A percentile compares a stretch with the other conserved stretches of the same genome.
Evolutionary conservation across 2,113 vertebrate genomes (phyloP).

Genomic region (Zingel zingel): DNA sequence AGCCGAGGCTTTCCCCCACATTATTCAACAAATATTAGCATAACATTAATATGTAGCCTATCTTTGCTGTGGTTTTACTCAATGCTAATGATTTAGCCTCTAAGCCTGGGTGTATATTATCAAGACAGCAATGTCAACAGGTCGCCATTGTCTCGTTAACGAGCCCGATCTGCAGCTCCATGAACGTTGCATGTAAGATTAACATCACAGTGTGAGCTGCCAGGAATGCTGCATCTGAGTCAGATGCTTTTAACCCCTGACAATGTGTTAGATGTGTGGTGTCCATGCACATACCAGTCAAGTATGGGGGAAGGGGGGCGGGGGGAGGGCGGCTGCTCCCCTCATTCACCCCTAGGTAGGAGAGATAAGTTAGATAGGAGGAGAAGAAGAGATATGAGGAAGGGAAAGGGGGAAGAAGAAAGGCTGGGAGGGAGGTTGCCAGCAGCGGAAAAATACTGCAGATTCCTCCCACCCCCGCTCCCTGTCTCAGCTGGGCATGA

Average conservation of each 20-base stretch:
- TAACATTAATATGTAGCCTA: slow-evolving; percentile 55
- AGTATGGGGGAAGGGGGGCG: not conserved
- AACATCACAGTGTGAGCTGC: slow-evolving; percentile 72
- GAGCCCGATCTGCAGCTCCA: slow-evolving; percentile 70
- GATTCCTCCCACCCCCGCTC: slow-evolving; percentile 71
- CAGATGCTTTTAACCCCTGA: slow-evolving; percentile 50
- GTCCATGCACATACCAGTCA: slow-evolving; percentile 54
- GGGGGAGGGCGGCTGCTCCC: not conserved
- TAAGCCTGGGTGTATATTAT: slow-evolving; percentile 62
- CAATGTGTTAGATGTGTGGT: slow-evolving; percentile 35
- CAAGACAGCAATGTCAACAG: slow-evolving; percentile 66
- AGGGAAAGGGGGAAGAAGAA: slow-evolving; percentile 10
- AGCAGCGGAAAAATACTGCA: slow-evolving; percentile 84
- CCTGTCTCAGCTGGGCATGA: slow-evolving; percentile 67
- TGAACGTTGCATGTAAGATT: slow-evolving; percentile 70
- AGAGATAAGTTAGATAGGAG: slow-evolving; percentile 50
- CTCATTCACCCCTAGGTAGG: slow-evolving; percentile 24
- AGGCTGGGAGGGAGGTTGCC: slow-evolving; percentile 13
- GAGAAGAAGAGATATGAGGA: slow-evolving; percentile 38
- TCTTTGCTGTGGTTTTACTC: slow-evolving; percentile 51
- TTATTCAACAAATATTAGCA: slow-evolving; percentile 64
- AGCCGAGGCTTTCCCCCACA: slow-evolving; percentile 11
- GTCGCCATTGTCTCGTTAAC: slow-evolving; percentile 70
- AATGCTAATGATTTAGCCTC: slow-evolving; percentile 78
- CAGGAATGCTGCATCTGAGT: slow-evolving; percentile 60